Base-by-base conservation (phyloP, 2,888 invertebrate species). In the Agonopterix subpropinquella region DNA sequence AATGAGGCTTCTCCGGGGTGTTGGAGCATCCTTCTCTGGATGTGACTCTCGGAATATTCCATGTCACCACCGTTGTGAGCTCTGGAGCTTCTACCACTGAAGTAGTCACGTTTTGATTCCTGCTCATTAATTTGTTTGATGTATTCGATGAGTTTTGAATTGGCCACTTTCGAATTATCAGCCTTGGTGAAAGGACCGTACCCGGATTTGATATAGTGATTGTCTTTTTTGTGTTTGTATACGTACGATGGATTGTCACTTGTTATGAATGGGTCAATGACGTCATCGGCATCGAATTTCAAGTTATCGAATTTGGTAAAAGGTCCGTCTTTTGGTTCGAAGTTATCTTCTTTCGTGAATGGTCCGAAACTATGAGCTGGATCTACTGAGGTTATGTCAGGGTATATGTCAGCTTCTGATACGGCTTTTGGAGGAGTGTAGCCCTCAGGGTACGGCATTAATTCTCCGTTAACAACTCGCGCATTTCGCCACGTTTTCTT, bases 401-500 rank as follows among this genome's bases (percentile, higher is more conserved):
- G 90, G 42, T 90, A 89, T 2, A 90, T 79, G 55, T 91, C 90
- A 0, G 90, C 89, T 49, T 91, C 82, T 2, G 91, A 87, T 13
- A 91, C 86, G 44, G 91, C 91, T 55, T 90, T 91, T 1, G 92
- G 91, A 45, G 92, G 92, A 53, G 90, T 90, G 57, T 92, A 92
- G 5, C 91, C 92, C 63, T 92, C 91, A 45, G 93, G 93, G 61
- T 94, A 94, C 11, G 94, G 94, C 44, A 94, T 89, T 46, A 96
- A 78, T 72, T 95, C 92, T 48, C 95, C 95, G 66, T 96, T 96
- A 44, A 96, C 94, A 10, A 96, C 96, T 55, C 96, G 89, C 0
- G 96, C 96, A 76, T 96, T 96, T 48, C 96, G 90, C 96, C 96
- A 96, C 0, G 93, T 93, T 70, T 94, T 94, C 57, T 92, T 93